Evolutionary conservation across 2,113 vertebrate genomes (phyloP).

Genomic region (Axis porcinus): DNA sequence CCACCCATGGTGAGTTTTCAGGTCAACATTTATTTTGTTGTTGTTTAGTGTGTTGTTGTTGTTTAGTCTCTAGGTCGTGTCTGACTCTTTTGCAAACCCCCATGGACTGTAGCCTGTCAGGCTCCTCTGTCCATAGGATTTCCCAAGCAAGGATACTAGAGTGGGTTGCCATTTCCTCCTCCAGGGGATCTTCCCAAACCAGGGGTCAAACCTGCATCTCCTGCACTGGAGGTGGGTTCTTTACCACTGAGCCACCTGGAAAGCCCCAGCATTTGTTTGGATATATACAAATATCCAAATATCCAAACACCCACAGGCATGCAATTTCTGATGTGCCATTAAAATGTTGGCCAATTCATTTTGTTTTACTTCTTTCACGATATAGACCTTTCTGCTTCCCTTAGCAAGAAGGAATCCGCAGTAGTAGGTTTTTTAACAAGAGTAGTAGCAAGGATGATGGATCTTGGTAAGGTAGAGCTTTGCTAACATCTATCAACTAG

Average conservation of each 20-base stretch:
- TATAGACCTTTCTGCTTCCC: not conserved
- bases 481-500: not conserved
- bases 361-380: not conserved
- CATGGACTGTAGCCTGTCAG: not conserved
- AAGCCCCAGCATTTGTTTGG: not conserved
- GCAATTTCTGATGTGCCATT: not conserved
- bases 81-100: not conserved
- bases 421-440: not conserved
- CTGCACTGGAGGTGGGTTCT: not conserved
- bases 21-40: not conserved
- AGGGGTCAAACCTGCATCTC: not conserved
- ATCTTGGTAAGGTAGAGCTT: not conserved
- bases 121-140: not conserved
- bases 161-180: not conserved
- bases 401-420: not conserved
- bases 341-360: not conserved
- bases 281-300: not conserved
- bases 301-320: not conserved
- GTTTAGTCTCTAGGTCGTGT: not conserved
- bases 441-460: not conserved
- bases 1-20: not conserved
- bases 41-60: not conserved
- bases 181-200: not conserved
- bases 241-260: not conserved
- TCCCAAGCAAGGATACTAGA: not conserved